phyloP scores from a whole-genome alignment of 2,888 invertebrate genomes.

The Suillia variegata region DNA sequence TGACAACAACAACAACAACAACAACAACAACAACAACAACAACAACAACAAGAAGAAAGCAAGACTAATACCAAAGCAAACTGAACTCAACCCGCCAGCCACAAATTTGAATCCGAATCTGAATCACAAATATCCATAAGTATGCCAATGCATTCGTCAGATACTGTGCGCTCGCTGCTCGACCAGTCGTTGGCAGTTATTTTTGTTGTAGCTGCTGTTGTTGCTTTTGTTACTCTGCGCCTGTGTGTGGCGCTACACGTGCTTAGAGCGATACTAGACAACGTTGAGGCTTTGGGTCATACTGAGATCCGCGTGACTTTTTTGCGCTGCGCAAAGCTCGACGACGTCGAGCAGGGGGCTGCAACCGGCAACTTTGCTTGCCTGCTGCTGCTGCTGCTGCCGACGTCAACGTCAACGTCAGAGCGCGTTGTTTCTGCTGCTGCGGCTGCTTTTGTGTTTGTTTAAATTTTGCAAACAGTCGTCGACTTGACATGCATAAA shows the following conservation, averaged over 20 bases:
- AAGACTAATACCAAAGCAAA: too few relatives aligned
- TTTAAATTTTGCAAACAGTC: too few relatives aligned
- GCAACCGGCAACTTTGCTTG: constrained; percentile 5
- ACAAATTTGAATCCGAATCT: too few relatives aligned
- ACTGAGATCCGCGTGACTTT: constrained; percentile 61
- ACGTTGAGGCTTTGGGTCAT: constrained; percentile 56
- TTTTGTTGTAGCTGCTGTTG: not conserved
- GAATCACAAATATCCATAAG: not conserved
- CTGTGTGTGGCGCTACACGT: constrained; percentile 50
- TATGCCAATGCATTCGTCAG: not conserved
- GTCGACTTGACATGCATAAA: too few relatives aligned
- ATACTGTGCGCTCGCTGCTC: not conserved
- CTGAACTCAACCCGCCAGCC: too few relatives aligned
- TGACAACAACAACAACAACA: too few relatives aligned
- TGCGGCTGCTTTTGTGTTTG: constrained; percentile 9
- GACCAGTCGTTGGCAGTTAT: not conserved
- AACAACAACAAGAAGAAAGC: not conserved
- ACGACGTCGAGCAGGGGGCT: not conserved
- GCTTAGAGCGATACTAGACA: constrained; percentile 58
- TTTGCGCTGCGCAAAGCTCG: constrained; percentile 27
- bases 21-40: not conserved
- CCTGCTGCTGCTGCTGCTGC: constrained; percentile 5
- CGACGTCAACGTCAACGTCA: not conserved
- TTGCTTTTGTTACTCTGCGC: not conserved
- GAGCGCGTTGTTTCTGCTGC: constrained; percentile 21